phyloP scores from a whole-genome alignment of 2,113 vertebrate genomes.

The Dipodomys ordii region DNA sequence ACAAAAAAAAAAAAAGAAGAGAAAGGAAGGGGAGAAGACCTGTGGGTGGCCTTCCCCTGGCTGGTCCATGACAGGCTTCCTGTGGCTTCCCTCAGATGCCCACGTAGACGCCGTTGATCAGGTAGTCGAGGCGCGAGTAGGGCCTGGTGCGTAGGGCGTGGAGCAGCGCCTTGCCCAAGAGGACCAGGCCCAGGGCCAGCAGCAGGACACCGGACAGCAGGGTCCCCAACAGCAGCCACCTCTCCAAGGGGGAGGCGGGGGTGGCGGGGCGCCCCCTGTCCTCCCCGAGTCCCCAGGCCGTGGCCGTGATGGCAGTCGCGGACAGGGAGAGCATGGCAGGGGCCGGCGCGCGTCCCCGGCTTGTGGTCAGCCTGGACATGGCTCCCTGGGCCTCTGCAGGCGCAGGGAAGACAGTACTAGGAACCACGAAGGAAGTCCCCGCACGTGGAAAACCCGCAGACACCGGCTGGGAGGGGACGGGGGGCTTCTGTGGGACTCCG shows the following conservation, averaged over 20 bases:
- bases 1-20: too few species aligned
- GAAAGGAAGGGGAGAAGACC: too few species aligned
- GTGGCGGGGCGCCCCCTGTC: neutral
- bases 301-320: fast-evolving
- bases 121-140: conserved; percentile 88
- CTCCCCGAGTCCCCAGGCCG: neutral
- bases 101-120: conserved; percentile 89
- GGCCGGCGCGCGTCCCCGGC: fast-evolving
- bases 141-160: conserved; percentile 84
- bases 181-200: conserved; percentile 80
- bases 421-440: neutral
- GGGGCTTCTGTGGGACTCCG: neutral
- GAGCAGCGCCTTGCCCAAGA: conserved; percentile 79
- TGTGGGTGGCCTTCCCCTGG: too few species aligned
- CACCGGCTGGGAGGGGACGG: neutral
- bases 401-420: neutral
- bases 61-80: too few species aligned
- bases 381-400: neutral
- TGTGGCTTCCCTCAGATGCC: conserved; percentile 80
- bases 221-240: conserved; percentile 84
- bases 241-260: conserved; percentile 67
- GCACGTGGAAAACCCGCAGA: neutral
- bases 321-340: fast-evolving
- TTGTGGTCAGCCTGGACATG: neutral
- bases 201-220: conserved; percentile 87